These are phyloP conservation scores for Burhinus oedicnemus DNA, from an alignment of 2,113 vertebrate species.

Conservation along the genomic window DNA sequence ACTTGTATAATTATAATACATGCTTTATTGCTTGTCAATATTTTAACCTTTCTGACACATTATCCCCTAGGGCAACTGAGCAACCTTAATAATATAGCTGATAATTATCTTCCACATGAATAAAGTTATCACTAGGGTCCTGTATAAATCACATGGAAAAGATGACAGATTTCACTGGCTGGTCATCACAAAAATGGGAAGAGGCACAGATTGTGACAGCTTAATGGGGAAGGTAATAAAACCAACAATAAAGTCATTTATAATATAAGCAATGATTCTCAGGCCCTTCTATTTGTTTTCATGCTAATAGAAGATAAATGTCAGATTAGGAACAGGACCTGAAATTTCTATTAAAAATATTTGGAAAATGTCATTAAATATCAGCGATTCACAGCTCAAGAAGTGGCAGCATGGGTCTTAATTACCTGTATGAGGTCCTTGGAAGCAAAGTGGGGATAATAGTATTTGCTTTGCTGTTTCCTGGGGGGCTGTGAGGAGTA, in stretches of 20 bases:
- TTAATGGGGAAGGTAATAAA: conserved; percentile 59
- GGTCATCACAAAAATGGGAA: neutral
- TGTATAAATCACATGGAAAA: conserved; percentile 62
- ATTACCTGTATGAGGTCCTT: neutral
- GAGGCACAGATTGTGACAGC: conserved; percentile 38
- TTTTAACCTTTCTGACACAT: conserved; percentile 63
- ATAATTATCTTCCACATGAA: conserved; percentile 67
- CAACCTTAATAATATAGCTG: conserved; percentile 46
- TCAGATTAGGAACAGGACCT: conserved; percentile 58
- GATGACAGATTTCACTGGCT: conserved; percentile 37
- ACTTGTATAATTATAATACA: conserved; percentile 1
- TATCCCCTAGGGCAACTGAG: conserved; percentile 54
- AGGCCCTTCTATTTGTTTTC: conserved; percentile 55
- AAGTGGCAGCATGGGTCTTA: neutral
- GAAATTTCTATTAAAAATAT: conserved; percentile 68
- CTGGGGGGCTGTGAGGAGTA: neutral
- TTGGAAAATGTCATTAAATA: conserved; percentile 62
- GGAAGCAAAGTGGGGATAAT: neutral
- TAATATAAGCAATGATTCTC: conserved; percentile 38
- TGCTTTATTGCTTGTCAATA: conserved; percentile 59
- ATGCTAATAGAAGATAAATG: conserved; percentile 64
- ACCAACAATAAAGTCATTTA: conserved; percentile 51
- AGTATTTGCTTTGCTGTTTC: neutral
- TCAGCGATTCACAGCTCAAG: neutral
- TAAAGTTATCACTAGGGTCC: conserved; percentile 37